Percentiles rank a stretch among this genome's conserved stretches.
Evolutionary conservation across 2,888 invertebrate genomes (phyloP).

Genomic region (Apantesis nais): DNA sequence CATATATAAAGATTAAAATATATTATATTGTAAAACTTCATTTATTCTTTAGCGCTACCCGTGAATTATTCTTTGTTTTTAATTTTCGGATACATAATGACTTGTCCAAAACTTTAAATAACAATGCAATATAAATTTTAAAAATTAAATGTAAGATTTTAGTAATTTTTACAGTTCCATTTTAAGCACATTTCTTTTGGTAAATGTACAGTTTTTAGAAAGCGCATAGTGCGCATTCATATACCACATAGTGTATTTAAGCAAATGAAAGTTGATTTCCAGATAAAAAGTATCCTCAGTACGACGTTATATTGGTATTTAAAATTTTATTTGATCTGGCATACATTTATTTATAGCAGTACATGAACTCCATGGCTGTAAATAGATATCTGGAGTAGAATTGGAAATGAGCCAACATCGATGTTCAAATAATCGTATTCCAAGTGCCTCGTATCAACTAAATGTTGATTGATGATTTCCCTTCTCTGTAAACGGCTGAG

Average conservation of each 20-base stretch:
- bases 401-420: conserved; percentile 75
- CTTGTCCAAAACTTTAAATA: no score
- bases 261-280: neutral
- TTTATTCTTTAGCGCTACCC: no score
- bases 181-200: neutral
- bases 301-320: conserved; percentile 13
- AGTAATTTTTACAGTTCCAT: neutral
- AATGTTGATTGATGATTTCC: conserved; percentile 79
- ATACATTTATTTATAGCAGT: conserved; percentile 41
- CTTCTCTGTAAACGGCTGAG: conserved; percentile 65
- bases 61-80: no score
- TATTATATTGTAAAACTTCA: no score
- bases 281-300: neutral
- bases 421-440: conserved; percentile 75
- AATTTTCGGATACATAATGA: no score
- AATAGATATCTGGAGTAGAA: conserved; percentile 55
- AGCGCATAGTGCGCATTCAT: neutral
- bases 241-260: neutral
- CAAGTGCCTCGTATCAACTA: conserved; percentile 76
- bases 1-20: no score
- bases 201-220: neutral
- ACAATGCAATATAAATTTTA: no score
- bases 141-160: no score
- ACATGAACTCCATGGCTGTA: conserved; percentile 45
- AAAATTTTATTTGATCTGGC: conserved; percentile 29